These are phyloP conservation scores for Pollimyrus isidori DNA, from an alignment of 2,113 vertebrate genomes.

Conservation along the genomic window DNA sequence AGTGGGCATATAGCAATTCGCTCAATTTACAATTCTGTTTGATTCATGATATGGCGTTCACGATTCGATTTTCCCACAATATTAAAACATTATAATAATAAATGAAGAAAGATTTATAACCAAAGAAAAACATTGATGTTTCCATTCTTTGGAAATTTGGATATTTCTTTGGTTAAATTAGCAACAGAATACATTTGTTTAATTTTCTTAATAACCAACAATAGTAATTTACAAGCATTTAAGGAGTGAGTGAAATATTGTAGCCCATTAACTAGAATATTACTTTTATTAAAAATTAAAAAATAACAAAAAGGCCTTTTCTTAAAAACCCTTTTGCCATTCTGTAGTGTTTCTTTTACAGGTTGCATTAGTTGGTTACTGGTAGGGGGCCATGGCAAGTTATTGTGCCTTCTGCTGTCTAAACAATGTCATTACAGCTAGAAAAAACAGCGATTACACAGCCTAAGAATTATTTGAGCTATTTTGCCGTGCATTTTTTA, in stretches of 20 bases:
- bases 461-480: not conserved
- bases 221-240: no score
- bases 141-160: no score
- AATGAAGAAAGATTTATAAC: not conserved
- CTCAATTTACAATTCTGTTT: not conserved
- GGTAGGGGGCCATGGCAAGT: not conserved
- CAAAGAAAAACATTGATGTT: no score
- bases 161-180: no score
- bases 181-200: no score
- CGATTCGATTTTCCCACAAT: not conserved
- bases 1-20: not conserved
- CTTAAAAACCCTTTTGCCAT: not conserved
- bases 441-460: not conserved
- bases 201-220: no score
- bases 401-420: not conserved
- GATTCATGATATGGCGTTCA: not conserved
- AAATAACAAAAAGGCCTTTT: not conserved
- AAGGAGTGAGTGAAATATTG: no score
- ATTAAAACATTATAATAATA: not conserved
- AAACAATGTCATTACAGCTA: not conserved
- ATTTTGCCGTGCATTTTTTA: not conserved
- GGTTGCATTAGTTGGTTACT: not conserved
- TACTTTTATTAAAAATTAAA: no score
- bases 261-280: no score
- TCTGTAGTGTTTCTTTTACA: not conserved